phyloP scores from a whole-genome alignment of 2,888 invertebrate species.

The Tortrix viridana region DNA sequence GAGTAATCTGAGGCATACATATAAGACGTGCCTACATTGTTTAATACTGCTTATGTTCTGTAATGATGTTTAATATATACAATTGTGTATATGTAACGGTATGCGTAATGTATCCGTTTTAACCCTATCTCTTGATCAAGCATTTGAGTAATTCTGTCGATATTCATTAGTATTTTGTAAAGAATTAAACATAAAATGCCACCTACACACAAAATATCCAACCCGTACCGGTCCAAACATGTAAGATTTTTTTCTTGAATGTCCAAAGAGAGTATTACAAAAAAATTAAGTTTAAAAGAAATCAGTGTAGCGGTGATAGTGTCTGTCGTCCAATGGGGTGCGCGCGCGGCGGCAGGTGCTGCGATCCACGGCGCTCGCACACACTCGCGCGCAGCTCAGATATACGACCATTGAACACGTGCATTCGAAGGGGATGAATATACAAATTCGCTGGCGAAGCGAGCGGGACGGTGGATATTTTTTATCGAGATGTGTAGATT shows the following conservation, averaged over 20 bases:
- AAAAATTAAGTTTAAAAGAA: slow-evolving; percentile 80
- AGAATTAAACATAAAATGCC: slow-evolving; percentile 74
- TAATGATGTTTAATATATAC: neutral
- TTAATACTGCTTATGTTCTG: neutral
- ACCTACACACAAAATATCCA: slow-evolving; percentile 80
- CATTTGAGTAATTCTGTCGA: slow-evolving; percentile 57
- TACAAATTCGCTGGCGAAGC: slow-evolving; percentile 51
- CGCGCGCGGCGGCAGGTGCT: slow-evolving; percentile 79
- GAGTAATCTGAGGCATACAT: slow-evolving; percentile 3
- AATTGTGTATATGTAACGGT: neutral
- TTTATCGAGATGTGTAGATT: slow-evolving; percentile 82
- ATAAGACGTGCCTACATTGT: neutral
- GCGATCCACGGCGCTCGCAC: slow-evolving; percentile 65
- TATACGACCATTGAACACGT: slow-evolving; percentile 82
- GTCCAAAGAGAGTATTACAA: slow-evolving; percentile 77
- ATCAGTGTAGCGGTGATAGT: slow-evolving; percentile 83
- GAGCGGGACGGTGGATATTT: slow-evolving; percentile 72
- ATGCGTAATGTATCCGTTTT: slow-evolving; percentile 8
- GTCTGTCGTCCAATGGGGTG: slow-evolving; percentile 75
- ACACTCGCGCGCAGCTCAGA: slow-evolving; percentile 69
- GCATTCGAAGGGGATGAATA: slow-evolving; percentile 81
- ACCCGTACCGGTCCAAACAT: slow-evolving; percentile 79
- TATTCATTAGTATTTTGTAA: slow-evolving; percentile 75
- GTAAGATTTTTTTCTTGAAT: slow-evolving; percentile 76
- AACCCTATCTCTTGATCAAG: slow-evolving; percentile 55